Evolutionary conservation across 2,113 vertebrate genomes (phyloP).

Genomic region (Amia ocellicauda): DNA sequence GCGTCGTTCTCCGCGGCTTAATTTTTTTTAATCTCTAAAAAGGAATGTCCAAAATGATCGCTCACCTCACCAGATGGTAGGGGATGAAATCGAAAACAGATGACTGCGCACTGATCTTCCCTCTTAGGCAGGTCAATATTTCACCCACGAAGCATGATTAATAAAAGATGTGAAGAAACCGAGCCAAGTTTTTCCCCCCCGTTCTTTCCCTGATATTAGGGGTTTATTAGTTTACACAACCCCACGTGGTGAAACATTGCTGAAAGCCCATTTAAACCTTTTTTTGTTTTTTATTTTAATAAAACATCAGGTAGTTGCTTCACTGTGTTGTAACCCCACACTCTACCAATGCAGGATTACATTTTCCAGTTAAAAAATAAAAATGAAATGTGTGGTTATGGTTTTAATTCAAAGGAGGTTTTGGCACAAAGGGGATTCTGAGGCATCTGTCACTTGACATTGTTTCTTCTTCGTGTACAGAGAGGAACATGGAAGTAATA

Average conservation of each 20-base stretch:
- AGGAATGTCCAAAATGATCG: slow-evolving; percentile 53
- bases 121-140: slow-evolving; percentile 51
- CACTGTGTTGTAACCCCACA: slow-evolving; percentile 9
- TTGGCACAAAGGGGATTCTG: slow-evolving; percentile 20
- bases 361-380: slow-evolving; percentile 13
- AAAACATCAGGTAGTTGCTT: not conserved
- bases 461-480: slow-evolving; percentile 15
- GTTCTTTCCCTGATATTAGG: not conserved
- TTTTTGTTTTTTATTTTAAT: not conserved
- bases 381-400: not conserved
- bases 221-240: too few species aligned
- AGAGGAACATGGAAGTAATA: slow-evolving; percentile 35
- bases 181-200: slow-evolving; percentile 40
- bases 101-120: slow-evolving; percentile 57
- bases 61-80: slow-evolving; percentile 45
- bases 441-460: slow-evolving; percentile 31
- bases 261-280: too few species aligned
- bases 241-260: too few species aligned
- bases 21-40: slow-evolving; percentile 30
- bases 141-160: slow-evolving; percentile 67
- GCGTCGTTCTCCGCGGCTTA: too few species aligned
- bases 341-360: slow-evolving; percentile 14
- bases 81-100: slow-evolving; percentile 72
- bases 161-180: slow-evolving; percentile 49
- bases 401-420: slow-evolving; percentile 24